These are phyloP conservation scores for Xiphophorus maculatus DNA, from an alignment of 2,113 vertebrate species.

Conservation along the genomic window DNA sequence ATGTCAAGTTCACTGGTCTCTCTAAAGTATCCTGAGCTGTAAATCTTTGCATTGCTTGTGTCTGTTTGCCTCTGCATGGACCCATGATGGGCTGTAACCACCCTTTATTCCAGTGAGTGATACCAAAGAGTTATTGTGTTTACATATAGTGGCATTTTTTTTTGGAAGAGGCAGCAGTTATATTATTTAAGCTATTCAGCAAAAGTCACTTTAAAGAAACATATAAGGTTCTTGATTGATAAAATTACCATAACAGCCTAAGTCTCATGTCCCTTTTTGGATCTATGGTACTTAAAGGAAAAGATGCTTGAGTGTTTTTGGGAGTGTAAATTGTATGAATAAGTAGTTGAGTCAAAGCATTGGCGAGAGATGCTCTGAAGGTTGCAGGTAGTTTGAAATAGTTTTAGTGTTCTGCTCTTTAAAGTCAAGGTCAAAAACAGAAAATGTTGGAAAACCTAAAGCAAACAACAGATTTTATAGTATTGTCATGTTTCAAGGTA, in stretches of 20 bases:
- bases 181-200: neutral
- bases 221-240: too few relatives aligned
- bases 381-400: too few relatives aligned
- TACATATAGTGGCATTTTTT: neutral
- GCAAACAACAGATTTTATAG: neutral
- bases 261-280: too few relatives aligned
- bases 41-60: too few relatives aligned
- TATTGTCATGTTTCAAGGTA: neutral
- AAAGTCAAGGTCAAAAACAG: neutral
- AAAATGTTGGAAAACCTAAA: neutral
- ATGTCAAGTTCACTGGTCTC: too few relatives aligned
- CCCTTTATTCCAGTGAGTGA: neutral
- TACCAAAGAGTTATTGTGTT: neutral
- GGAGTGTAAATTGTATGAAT: neutral
- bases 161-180: neutral
- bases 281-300: neutral
- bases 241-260: too few relatives aligned
- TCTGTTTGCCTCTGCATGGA: too few relatives aligned
- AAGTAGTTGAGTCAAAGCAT: neutral
- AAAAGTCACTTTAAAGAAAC: too few relatives aligned
- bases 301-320: neutral
- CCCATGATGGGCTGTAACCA: too few relatives aligned
- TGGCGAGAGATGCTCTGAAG: neutral
- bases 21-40: too few relatives aligned
- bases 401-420: neutral